Evolutionary conservation across 2,888 invertebrate genomes (phyloP), one percentile per base, ranked within the genome.

Genomic region (Ormia ochracea): DNA sequence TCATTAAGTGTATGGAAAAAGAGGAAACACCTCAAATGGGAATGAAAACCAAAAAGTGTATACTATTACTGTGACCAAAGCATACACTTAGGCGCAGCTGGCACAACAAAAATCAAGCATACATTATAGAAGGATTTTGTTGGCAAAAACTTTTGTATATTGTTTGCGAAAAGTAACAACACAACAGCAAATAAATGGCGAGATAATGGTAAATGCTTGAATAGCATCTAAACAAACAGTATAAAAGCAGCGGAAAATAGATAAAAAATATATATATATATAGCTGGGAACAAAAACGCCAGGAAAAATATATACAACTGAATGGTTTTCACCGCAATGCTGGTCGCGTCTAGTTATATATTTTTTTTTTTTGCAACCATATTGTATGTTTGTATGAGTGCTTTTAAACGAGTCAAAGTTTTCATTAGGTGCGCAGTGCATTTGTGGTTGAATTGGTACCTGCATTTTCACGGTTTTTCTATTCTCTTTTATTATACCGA

Each of bases 291-390:
- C 36, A 43, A 59, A 59, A 31, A n/a, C 3, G 48, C 17, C 26
- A 5, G 38, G 14, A 52, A 66, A 58, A 63, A 7, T 14, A 36
- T 48, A 28, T 12, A 31, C 23, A 58, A 66, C 7, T 76, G 68
- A 72, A 80, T 73, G 66, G 43, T 63, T 76, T 80, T 76, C 73
- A 73, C 68, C 76, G 76, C 76, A 80, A 80, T 80, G 80, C 80
- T 76, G 80, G 76, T 76, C 76, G 76, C 76, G 80, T 43, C 28
- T n/a, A 26, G 26, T 10, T n/a, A n/a, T n/a, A n/a, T n/a, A n/a
- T n/a, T 56, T 36, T 48, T 52, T 48, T 21, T n/a, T 9, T n/a
- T 19, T 26, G 4, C 23, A n/a, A n/a, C 19, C 21, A 43, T 7
- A 21, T 3, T 33, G 31, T 52, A 3, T 23, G 31, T 17, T 43